phyloP scores from a whole-genome alignment of 1,140 invertebrate species.

The Triops cancriformis region DNA sequence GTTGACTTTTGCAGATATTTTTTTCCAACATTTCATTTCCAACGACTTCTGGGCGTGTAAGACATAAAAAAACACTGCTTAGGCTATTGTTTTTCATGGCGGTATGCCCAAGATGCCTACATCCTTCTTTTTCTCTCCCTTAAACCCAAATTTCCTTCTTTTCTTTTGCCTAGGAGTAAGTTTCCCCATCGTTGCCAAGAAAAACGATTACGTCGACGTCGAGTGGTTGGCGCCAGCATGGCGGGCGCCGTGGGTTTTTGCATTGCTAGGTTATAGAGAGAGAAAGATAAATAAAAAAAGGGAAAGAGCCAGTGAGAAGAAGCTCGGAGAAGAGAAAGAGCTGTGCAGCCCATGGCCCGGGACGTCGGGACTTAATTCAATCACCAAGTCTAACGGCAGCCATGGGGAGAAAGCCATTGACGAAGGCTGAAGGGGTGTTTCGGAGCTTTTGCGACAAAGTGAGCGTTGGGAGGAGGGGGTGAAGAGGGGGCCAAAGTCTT shows the following conservation, averaged over 20 bases:
- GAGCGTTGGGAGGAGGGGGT: too few species aligned
- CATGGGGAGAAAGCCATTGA: constrained; percentile 2
- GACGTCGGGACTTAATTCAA: constrained; percentile 7
- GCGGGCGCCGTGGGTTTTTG: background rate
- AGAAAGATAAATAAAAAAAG: background rate
- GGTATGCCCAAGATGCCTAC: constrained; percentile 1
- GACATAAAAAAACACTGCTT: background rate
- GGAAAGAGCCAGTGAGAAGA: background rate
- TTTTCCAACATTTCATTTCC: background rate
- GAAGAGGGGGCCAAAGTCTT: background rate
- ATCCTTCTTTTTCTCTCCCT: background rate
- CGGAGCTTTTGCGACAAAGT: background rate
- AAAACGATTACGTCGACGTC: constrained; percentile 5
- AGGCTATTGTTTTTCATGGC: constrained; percentile 13
- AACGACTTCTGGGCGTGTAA: background rate
- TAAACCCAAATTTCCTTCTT: background rate
- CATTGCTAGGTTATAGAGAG: background rate
- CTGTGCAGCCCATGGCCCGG: background rate
- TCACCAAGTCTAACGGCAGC: background rate
- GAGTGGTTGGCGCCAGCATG: background rate
- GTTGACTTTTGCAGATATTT: background rate
- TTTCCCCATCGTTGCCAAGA: constrained; percentile 4
- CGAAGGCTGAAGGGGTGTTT: background rate
- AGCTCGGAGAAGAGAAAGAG: background rate
- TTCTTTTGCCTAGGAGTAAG: background rate